Evolutionary conservation across 2,113 vertebrate genomes (phyloP), one percentile per base, ranked within the genome.

Genomic region (Uropsilus gracilis): DNA sequence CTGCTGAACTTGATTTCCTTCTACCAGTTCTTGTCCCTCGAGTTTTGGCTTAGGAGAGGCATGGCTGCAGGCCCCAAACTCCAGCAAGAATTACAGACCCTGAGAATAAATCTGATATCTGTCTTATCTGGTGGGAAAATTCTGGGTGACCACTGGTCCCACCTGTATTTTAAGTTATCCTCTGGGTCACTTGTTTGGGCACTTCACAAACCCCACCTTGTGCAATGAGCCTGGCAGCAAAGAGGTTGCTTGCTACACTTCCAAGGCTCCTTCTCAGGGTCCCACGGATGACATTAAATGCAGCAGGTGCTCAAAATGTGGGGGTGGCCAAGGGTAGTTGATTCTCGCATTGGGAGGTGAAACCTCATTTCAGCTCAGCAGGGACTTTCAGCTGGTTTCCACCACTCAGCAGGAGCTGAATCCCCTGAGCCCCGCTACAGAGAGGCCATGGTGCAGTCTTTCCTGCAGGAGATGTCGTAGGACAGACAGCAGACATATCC

Each of bases 231-330:
- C 86, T 20, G 22, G 37, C 30, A 24, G 53, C 64, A 8, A 4
- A 63, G 71, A n/a, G 32, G 64, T 32, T 44, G 12, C 50, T 34
- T 11, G 22, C 28, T 44, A 3, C 5, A 13, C 8, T 44, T 75
- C 64, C 3, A 24, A 6, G 17, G 59, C 3, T 63, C 72, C n/a
- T 87, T 32, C 37, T 18, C 0, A 26, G 44, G 26, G 17, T 44
- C 17, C 5, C 0, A n/a, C 1, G 46, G 63, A 48, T 26, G 28
- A 18, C 64, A 20, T 71, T 3, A 34, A 10, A n/a, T 1, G 12
- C 32, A 8, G 28, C 18, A 48, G 22, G 44, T 44, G 66, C 39
- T 0, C 1, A 55, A 61, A 61, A 66, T 0, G 0, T 4, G 1
- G 0, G 18, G 42, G 44, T 66, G 44, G 66, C 12, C 2, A 0